Percentiles rank a stretch among this genome's conserved stretches.
Conservation (phyloP, 2,113 vertebrate species). For the Paratilapia polleni region DNA sequence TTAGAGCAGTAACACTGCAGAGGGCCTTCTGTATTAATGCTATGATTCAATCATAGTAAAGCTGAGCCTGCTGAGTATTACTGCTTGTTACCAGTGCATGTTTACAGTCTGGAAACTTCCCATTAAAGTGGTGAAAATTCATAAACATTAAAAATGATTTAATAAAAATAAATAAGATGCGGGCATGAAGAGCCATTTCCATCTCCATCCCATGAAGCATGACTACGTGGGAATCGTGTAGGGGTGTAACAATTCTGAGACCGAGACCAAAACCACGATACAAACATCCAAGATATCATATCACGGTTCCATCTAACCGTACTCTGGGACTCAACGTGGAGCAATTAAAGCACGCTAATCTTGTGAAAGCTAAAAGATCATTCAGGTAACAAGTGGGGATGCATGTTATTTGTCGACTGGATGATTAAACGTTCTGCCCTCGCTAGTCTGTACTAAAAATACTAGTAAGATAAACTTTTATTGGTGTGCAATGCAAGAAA, state of each 20-base stretch:
- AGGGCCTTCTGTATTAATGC: not conserved
- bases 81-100: slow-evolving; percentile 36
- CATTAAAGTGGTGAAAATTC: slow-evolving; percentile 21
- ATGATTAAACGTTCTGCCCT: not conserved
- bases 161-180: not conserved
- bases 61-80: slow-evolving; percentile 10
- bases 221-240: not conserved
- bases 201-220: slow-evolving; percentile 8
- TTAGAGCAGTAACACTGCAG: slow-evolving; percentile 18
- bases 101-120: slow-evolving; percentile 29
- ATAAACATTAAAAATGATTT: not conserved
- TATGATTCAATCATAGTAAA: not conserved
- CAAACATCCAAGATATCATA: not conserved
- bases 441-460: not conserved
- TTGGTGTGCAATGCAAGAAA: no score
- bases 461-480: not conserved
- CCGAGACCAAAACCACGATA: not conserved
- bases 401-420: not conserved
- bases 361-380: not conserved
- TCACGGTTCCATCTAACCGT: no score
- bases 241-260: slow-evolving; percentile 1
- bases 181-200: not conserved
- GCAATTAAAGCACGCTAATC: not conserved
- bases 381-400: not conserved
- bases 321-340: not conserved